Percentiles rank a stretch among this genome's conserved stretches.
Conservation (phyloP, 1,140 invertebrate species). For the Psilanteris sp. region DNA sequence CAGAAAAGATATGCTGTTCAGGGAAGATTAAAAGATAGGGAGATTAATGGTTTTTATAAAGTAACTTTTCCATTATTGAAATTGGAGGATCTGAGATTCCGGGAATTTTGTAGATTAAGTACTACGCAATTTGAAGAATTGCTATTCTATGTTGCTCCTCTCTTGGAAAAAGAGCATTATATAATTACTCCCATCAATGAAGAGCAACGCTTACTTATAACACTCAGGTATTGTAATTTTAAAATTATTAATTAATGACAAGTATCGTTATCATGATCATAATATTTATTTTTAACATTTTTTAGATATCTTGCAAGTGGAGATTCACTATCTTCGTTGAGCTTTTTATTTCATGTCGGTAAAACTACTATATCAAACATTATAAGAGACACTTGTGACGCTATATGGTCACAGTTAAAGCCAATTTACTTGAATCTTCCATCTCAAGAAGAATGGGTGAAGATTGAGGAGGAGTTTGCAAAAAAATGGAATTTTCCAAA, state of each 20-base stretch:
- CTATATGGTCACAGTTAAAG: no score
- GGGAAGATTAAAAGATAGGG: not conserved
- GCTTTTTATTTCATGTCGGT: no score
- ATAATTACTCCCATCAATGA: not conserved
- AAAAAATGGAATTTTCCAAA: no score
- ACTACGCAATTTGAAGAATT: not conserved
- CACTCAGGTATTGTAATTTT: not conserved
- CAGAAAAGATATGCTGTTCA: not conserved
- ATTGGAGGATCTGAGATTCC: not conserved
- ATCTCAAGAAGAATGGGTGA: no score
- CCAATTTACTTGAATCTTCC: no score
- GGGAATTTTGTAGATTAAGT: not conserved
- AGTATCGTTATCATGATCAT: no score
- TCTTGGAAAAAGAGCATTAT: slow-evolving; percentile 2
- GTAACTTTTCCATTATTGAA: not conserved
- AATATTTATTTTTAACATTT: no score
- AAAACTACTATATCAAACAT: no score
- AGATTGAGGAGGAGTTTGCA: no score
- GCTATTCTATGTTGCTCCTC: not conserved
- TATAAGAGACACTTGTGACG: no score
- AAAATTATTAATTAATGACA: no score
- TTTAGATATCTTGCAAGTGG: slow-evolving; percentile 5
- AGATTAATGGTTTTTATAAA: not conserved
- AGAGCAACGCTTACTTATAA: not conserved
- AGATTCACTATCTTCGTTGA: slow-evolving; percentile 2